A percentile compares a stretch with the other conserved stretches of the same genome.
Conservation (phyloP, 2,113 vertebrate genomes). For the Cnemophilus loriae region DNA sequence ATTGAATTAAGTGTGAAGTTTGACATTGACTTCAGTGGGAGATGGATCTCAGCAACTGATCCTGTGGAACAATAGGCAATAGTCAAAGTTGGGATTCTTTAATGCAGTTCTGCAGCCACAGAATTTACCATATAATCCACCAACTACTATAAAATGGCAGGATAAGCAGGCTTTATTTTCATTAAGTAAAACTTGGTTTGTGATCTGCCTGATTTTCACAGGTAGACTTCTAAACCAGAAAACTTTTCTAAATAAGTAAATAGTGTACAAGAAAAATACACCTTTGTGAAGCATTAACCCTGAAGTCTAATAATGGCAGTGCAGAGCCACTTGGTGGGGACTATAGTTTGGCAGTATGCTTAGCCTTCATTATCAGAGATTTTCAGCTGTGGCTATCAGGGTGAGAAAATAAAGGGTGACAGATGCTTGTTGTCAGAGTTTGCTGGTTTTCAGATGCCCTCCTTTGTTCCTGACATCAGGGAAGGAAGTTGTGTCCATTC, state of each 20-base stretch:
- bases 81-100: not conserved
- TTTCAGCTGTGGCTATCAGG: not conserved
- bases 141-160: not conserved
- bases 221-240: not conserved
- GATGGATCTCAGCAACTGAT: constrained; percentile 1
- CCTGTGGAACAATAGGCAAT: not conserved
- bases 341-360: not conserved
- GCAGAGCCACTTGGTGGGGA: not conserved
- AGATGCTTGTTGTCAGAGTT: not conserved
- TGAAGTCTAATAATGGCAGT: not conserved
- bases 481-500: not conserved
- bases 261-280: not conserved
- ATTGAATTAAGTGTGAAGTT: not conserved
- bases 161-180: not conserved
- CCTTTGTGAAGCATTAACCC: not conserved
- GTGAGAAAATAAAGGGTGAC: not conserved
- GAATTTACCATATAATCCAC: not conserved
- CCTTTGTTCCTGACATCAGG: not conserved
- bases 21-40: not conserved
- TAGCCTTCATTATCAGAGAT: not conserved
- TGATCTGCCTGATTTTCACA: not conserved
- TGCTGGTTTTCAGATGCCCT: not conserved
- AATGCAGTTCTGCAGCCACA: not conserved
- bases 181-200: not conserved
- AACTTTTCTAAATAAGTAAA: not conserved